Evolutionary conservation across 1,140 invertebrate species (phyloP).

Genomic region (Bombyx mori): ASM3026992v2 NC_085116.1:14882001-14882500

Average conservation of each 20-base stretch:
- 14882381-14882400: constrained; percentile 64
- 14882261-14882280: constrained; percentile 61
- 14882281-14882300: constrained; percentile 12
- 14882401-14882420: constrained; percentile 32
- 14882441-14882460: constrained; percentile 76
- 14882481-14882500: constrained; percentile 70
- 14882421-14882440: constrained; percentile 70
- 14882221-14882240: constrained; percentile 80
- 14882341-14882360: constrained; percentile 51
- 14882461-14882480: constrained; percentile 78
- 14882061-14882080: too few species aligned
- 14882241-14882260: constrained; percentile 74
- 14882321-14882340: constrained; percentile 53
- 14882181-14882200: constrained; percentile 42
- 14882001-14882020: too few species aligned
- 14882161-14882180: neutral
- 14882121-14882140: too few species aligned
- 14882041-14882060: too few species aligned
- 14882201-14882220: constrained; percentile 84
- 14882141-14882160: too few species aligned
- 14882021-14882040: too few species aligned
- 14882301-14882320: constrained; percentile 29
- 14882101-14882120: too few species aligned
- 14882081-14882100: too few species aligned
- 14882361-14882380: constrained; percentile 52